Percentiles rank a stretch among this genome's conserved stretches.
phyloP scores from a whole-genome alignment of 2,113 vertebrate genomes.

The Engystomops pustulosus region DNA sequence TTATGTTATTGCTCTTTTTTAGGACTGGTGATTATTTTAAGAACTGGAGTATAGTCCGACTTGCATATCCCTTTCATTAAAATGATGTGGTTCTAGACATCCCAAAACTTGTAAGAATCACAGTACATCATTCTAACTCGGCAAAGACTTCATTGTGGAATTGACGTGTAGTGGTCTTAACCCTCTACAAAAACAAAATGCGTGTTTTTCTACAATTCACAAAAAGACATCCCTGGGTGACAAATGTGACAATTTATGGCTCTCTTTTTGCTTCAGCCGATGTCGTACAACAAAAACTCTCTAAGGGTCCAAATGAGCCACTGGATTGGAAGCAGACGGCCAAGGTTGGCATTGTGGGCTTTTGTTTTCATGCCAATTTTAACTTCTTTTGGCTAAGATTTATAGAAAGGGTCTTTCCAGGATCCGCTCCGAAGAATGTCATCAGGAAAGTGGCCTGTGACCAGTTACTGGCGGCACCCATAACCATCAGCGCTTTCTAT shows the following conservation, averaged over 20 bases:
- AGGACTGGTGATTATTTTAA: background rate
- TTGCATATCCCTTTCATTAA: too few species aligned
- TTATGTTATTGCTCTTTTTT: background rate
- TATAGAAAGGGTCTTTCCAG: constrained; percentile 76
- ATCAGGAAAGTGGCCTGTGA: constrained; percentile 76
- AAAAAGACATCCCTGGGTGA: constrained; percentile 74
- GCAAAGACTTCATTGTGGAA: too few species aligned
- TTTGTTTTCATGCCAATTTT: constrained; percentile 81
- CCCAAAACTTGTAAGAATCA: background rate
- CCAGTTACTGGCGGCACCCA: constrained; percentile 76
- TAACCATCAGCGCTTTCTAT: constrained; percentile 80
- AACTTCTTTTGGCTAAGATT: constrained; percentile 79
- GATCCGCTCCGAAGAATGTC: constrained; percentile 68
- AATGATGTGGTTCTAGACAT: background rate
- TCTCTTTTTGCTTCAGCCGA: constrained; percentile 78
- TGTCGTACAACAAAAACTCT: constrained; percentile 74
- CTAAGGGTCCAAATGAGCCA: constrained; percentile 2
- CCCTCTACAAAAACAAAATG: constrained; percentile 22
- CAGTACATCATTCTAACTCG: background rate
- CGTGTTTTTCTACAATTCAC: constrained; percentile 65
- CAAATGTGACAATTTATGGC: constrained; percentile 77
- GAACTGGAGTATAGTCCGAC: too few species aligned
- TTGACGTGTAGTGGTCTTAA: too few species aligned
- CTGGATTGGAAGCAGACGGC: constrained; percentile 74
- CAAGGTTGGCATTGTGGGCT: constrained; percentile 75